Conservation (phyloP, 2,797 vertebrate species). For the Rhinella marina region DNA sequence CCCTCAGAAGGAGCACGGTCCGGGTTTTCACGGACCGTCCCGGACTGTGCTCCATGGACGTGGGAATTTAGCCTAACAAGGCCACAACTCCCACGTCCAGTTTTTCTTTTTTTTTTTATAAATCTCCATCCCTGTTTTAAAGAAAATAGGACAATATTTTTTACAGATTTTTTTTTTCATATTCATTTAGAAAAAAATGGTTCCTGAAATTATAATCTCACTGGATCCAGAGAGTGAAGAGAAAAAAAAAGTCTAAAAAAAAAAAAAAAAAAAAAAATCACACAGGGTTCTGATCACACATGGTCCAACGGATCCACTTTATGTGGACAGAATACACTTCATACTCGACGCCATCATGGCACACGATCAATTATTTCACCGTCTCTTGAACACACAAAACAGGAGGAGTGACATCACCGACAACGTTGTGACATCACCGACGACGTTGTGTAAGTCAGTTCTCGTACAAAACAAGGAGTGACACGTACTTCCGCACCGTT, state of each 20-base stretch:
- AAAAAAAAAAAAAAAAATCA: background rate
- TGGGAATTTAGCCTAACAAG: no score
- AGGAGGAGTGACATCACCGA: background rate
- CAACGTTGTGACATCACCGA: background rate
- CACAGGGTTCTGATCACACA: background rate
- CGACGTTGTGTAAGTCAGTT: slow-evolving; percentile 18
- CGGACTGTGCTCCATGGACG: no score
- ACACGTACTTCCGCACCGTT: slow-evolving; percentile 50
- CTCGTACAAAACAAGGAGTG: slow-evolving; percentile 51
- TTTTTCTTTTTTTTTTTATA: no score
- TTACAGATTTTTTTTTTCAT: no score
- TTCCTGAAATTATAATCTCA: background rate
- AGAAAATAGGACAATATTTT: no score
- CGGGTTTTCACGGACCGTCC: no score
- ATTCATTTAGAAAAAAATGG: background rate
- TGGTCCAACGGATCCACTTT: background rate
- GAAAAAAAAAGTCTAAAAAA: background rate
- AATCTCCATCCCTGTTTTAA: no score
- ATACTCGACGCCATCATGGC: background rate
- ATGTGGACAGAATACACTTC: background rate
- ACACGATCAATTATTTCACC: slow-evolving; percentile 2
- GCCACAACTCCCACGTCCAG: no score
- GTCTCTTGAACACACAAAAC: background rate
- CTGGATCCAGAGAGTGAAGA: background rate
- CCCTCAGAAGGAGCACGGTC: no score